Base-by-base conservation (phyloP, 2,888 invertebrate genomes). In the Caenorhabditis sulstoni region DNA sequence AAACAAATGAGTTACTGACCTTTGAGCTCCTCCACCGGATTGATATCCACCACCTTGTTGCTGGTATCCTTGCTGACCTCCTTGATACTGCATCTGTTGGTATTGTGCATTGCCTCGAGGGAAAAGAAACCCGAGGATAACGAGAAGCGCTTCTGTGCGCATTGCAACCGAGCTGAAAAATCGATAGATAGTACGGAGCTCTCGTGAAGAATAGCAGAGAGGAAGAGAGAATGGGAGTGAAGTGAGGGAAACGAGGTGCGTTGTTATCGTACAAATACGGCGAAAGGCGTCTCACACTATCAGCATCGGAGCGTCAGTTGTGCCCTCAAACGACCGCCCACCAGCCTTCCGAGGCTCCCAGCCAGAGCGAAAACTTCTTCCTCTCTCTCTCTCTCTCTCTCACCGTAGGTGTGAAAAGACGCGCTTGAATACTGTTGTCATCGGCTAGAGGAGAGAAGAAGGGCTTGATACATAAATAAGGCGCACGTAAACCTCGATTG, bases 211-310 rank as follows among this genome's bases (percentile, higher is more conserved):
- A 49, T 23, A 49, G 5, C 20, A 37, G 22, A 64, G 61, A 67
- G 44, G 52, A 37, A 59, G 37, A 52, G 49, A 18, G 23, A 66
- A 49, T 45, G 44, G 49, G 61, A 61, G 65, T 22, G 58, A 55
- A 55, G 73, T 55, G 55, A 45, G 64, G 20, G 29, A 65, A 75
- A 68, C 23, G 62, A 73, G 73, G 73, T 73, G 73, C 64, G 61
- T 41, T 67, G 68, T 68, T 76, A 68, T 76, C 68, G 73, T 73
- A 73, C 73, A 76, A 76, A 76, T 68, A 76, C 57, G 64, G 68
- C 53, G 64, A 68, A 66, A 76, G 66, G 57, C 62, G 59, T 66
- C 74, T 58, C 74, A 65, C 73, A 74, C 74, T 73, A 73, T 66
- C 74, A 74, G 65, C 66, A 53, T 35, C 49, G 39, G 47, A 64